Conservation (phyloP, 1,140 invertebrate species). For the Colletes latitarsis region DNA sequence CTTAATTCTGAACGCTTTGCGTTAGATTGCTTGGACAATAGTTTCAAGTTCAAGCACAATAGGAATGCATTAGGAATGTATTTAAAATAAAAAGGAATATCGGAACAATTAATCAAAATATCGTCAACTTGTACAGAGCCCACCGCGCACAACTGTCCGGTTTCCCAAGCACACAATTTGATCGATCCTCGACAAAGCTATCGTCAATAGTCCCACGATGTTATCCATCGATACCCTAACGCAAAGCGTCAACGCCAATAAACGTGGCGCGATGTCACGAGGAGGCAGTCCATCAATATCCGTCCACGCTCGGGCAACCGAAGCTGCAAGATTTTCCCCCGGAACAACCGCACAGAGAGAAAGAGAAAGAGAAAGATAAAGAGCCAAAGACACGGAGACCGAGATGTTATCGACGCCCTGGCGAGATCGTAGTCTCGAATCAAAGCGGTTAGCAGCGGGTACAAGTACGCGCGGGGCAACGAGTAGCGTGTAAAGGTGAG, state of each 20-base stretch:
- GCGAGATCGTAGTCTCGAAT: slow-evolving; percentile 44
- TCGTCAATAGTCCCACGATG: slow-evolving; percentile 30
- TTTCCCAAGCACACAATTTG: not conserved
- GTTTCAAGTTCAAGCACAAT: too few relatives aligned
- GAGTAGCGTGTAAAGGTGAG: slow-evolving; percentile 40
- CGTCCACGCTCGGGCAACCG: not conserved
- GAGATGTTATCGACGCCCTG: slow-evolving; percentile 24
- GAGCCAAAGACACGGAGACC: not conserved
- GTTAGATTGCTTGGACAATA: too few relatives aligned
- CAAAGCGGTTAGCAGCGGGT: slow-evolving; percentile 36
- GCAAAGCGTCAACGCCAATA: slow-evolving; percentile 39
- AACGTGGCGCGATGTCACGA: slow-evolving; percentile 15
- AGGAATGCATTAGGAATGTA: too few relatives aligned
- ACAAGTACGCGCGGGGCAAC: slow-evolving; percentile 23
- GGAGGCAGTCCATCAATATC: slow-evolving; percentile 24
- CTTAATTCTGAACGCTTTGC: too few relatives aligned
- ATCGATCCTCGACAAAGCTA: not conserved
- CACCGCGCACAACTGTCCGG: not conserved
- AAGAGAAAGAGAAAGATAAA: too few relatives aligned
- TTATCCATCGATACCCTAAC: slow-evolving; percentile 13
- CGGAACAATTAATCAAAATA: too few relatives aligned
- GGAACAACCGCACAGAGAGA: not conserved
- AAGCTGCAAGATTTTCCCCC: not conserved
- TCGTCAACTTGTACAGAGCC: too few relatives aligned
- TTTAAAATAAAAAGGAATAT: too few relatives aligned